These are phyloP conservation scores for Notodonta dromedarius DNA, from an alignment of 2,888 invertebrate species.

Conservation along the genomic window DNA sequence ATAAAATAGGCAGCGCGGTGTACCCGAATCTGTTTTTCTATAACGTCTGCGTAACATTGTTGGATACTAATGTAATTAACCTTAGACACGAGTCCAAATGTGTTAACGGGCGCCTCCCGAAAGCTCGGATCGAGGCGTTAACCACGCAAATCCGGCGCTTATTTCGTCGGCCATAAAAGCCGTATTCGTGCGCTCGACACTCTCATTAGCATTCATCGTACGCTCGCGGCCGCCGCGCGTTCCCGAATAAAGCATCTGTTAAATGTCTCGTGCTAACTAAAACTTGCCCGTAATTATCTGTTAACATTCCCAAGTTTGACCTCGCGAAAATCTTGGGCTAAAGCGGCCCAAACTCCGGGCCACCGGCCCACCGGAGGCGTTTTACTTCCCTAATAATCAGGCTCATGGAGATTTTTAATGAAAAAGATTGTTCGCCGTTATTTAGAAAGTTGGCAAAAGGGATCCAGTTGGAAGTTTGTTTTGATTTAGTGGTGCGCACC, in stretches of 20 bases:
- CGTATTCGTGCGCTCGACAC: constrained; percentile 50
- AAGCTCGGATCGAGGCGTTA: constrained; percentile 49
- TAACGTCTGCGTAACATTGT: constrained; percentile 66
- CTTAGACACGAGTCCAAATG: constrained; percentile 81
- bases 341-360: constrained; percentile 63
- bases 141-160: constrained; percentile 55
- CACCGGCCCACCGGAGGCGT: constrained; percentile 73
- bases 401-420: constrained; percentile 82
- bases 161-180: constrained; percentile 52
- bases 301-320: constrained; percentile 84
- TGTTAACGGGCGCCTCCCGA: constrained; percentile 77
- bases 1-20: constrained; percentile 26
- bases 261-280: constrained; percentile 83
- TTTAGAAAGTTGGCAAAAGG: constrained; percentile 82
- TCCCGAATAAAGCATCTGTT: constrained; percentile 83
- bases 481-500: constrained; percentile 78
- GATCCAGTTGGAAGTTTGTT: constrained; percentile 77
- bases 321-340: constrained; percentile 76
- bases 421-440: constrained; percentile 82
- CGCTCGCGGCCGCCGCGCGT: constrained; percentile 79
- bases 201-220: constrained; percentile 82
- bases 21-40: constrained; percentile 61
- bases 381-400: constrained; percentile 81
- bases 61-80: constrained; percentile 82
- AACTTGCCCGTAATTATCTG: constrained; percentile 83